These are phyloP conservation scores for Anguilla obscura DNA, from an alignment of 2,797 vertebrate genomes.

Conservation along the genomic window DNA sequence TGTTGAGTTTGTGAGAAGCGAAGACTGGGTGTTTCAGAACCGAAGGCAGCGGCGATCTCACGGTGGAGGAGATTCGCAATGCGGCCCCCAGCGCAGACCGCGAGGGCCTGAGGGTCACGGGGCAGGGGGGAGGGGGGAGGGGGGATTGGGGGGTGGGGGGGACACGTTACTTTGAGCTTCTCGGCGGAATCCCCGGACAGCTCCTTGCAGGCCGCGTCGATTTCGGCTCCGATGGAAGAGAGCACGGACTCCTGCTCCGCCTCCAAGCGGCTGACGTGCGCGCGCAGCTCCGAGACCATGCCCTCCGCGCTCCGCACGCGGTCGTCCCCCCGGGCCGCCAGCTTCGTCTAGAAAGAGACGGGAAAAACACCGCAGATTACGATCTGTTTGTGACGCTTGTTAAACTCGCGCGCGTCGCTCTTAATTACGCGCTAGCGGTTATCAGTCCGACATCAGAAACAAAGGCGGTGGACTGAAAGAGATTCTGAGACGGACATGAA, in stretches of 20 bases:
- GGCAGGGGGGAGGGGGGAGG: neutral
- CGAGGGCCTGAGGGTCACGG: neutral
- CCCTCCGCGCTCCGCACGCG: slow-evolving; percentile 69
- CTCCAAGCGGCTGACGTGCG: slow-evolving; percentile 76
- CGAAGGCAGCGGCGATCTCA: neutral
- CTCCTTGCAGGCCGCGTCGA: slow-evolving; percentile 80
- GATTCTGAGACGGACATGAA: too few relatives aligned
- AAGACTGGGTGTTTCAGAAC: neutral
- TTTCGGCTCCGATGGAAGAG: slow-evolving; percentile 78
- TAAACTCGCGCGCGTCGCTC: neutral
- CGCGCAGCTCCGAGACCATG: slow-evolving; percentile 70
- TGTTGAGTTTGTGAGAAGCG: neutral
- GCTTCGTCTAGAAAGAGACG: slow-evolving; percentile 65
- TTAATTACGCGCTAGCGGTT: too few relatives aligned
- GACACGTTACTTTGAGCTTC: slow-evolving; percentile 82
- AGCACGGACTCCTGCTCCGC: slow-evolving; percentile 83
- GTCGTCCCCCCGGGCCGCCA: slow-evolving; percentile 69
- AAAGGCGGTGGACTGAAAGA: too few relatives aligned
- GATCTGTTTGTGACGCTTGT: neutral
- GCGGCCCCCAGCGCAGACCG: neutral
- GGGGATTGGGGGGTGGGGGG: too few relatives aligned
- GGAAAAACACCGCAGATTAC: neutral
- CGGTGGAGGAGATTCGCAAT: too few relatives aligned
- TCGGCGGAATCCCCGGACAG: slow-evolving; percentile 78
- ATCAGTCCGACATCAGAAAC: too few relatives aligned